Evolutionary conservation across 2,888 invertebrate species (phyloP).

Genomic region (Nasonia oneida): DNA sequence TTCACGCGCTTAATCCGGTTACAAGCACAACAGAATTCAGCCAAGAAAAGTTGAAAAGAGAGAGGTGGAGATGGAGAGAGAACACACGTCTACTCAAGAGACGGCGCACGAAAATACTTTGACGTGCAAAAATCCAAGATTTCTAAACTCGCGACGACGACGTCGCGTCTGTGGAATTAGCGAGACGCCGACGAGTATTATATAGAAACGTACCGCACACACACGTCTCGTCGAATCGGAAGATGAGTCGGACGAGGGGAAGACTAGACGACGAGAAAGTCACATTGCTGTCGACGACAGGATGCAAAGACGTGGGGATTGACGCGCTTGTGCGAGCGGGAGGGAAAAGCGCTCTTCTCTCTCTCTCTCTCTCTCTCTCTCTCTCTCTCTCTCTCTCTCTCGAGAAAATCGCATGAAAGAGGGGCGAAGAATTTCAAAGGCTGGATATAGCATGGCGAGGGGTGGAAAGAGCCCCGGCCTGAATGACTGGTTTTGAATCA

Average conservation of each 20-base stretch:
- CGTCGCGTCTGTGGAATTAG: not conserved
- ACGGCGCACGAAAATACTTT: not conserved
- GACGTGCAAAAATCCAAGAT: not conserved
- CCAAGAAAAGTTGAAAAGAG: conserved; percentile 20
- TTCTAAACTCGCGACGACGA: not conserved
- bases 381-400: not conserved
- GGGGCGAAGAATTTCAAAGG: conserved; percentile 1
- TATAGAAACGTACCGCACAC: not conserved
- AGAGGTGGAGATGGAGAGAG: not conserved
- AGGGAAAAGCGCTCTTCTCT: conserved; percentile 24
- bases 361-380: not conserved
- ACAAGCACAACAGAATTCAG: not conserved
- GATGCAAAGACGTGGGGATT: conserved; percentile 30
- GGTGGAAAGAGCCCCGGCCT: not conserved
- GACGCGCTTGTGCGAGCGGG: not conserved
- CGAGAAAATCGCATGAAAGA: conserved; percentile 33
- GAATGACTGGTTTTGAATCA: conserved; percentile 23
- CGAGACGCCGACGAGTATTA: not conserved
- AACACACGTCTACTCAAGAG: not conserved
- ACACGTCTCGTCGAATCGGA: not conserved
- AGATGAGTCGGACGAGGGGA: not conserved
- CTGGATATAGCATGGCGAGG: not conserved
- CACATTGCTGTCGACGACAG: conserved; percentile 8
- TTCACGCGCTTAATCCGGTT: conserved; percentile 24
- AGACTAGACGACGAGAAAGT: conserved; percentile 2